Conservation (phyloP, 1,140 invertebrate genomes). For the Caenorhabditis remanei region DNA sequence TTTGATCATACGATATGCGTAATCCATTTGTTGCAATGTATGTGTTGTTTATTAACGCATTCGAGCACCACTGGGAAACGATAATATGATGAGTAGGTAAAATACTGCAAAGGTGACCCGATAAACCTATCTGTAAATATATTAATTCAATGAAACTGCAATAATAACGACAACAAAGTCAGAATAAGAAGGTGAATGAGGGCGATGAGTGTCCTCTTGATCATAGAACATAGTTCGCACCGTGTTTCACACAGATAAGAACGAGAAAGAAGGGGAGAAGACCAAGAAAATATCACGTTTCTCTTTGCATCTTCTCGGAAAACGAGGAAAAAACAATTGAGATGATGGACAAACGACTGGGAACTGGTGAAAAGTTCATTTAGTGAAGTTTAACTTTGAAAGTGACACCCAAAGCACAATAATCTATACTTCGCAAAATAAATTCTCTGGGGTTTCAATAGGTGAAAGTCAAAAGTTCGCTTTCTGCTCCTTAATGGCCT, state of each 20-base stretch:
- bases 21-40: conserved; percentile 69
- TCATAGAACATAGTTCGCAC: conserved; percentile 39
- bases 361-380: background rate
- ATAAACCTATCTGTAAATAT: conserved; percentile 15
- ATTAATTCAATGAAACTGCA: background rate
- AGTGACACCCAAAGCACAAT: too few species aligned
- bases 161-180: background rate
- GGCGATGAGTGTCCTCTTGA: background rate
- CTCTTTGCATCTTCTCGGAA: background rate
- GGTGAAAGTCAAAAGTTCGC: conserved; percentile 19
- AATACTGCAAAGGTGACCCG: background rate
- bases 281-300: conserved; percentile 33
- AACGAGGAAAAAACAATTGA: background rate
- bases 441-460: background rate
- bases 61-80: background rate
- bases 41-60: background rate
- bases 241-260: conserved; percentile 11
- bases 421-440: background rate
- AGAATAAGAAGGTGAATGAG: background rate
- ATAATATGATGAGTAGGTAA: background rate
- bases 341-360: background rate
- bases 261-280: background rate
- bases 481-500: background rate
- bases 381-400: background rate
- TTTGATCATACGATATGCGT: conserved; percentile 73